Evolutionary conservation across 92 coral and sea anemone species (phyloP), one percentile per base, ranked within the genome.

Genomic region (Ricordea florida): DNA sequence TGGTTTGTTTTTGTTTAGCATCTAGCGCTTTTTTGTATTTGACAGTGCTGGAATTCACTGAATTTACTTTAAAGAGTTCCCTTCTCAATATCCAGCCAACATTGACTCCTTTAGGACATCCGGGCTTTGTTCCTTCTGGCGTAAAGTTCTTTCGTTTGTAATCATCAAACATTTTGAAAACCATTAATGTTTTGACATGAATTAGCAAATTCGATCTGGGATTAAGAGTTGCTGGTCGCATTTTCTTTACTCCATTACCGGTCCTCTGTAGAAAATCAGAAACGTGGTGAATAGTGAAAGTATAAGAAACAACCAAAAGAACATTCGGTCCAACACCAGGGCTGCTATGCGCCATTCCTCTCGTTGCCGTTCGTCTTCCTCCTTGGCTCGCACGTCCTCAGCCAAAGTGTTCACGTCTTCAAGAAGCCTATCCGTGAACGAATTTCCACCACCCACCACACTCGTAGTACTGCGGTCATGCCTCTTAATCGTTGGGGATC

Each of bases 311-410:
- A 87, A 62, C 97, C 97, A 91, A 43, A 91, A 91, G 76, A 91
- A 91, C 83, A 91, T 84, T 42, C 97, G 87, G 36, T 91, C 97
- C 52, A 91, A 56, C 9, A 91, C 89, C 28, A 91, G 76, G 1
- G 97, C 97, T 2, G 97, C 97, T 22, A 87, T 82, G 6, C 97
- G 84, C 97, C 97, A 91, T 21, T 91, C 97, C 17, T 91, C 97
- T 28, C 97, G 52, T 7, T 86, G 85, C 26, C 97, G 72, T 31
- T 91, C 97, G 46, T 91, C 93, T 26, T 91, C 97, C 27, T 91
- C 93, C 33, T 69, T 69, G 5, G 86, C 84, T 6, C 87, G 76
- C 50, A 91, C 93, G 76, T 91, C 97, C 11, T 91, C 97, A 13
- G 97, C 97, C 50, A 91, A 74, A 26, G 74, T 77, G 78, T 76